Evolutionary conservation across 1,140 invertebrate species (phyloP).

Genomic region (Neotoxoptera formosana): DNA sequence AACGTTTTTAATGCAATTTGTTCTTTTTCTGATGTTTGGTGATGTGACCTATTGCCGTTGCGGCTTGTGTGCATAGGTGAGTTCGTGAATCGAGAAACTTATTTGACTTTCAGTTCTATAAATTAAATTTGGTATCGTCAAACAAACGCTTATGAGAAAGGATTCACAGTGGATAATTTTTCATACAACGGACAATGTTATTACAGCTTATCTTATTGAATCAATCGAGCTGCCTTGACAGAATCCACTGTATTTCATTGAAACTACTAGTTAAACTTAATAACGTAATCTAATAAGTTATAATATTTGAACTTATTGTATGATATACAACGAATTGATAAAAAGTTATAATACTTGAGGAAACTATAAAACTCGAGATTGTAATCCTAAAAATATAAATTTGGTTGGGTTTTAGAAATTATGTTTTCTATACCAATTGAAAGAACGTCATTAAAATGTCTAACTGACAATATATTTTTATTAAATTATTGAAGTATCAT

Average conservation of each 20-base stretch:
- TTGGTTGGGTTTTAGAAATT: background rate
- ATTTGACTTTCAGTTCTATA: background rate
- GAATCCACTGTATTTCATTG: background rate
- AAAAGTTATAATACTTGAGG: background rate
- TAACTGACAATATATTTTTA: too few species aligned
- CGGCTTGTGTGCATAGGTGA: background rate
- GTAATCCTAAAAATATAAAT: background rate
- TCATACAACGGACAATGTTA: background rate
- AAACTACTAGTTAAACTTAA: background rate
- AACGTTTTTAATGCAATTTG: background rate
- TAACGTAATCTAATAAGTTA: background rate
- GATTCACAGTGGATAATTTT: background rate
- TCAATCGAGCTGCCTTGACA: background rate
- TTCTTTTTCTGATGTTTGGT: background rate
- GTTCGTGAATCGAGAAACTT: background rate
- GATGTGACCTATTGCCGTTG: background rate
- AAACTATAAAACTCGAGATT: background rate
- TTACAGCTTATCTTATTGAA: conserved; percentile 7
- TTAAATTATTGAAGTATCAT: too few species aligned
- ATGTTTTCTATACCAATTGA: too few species aligned
- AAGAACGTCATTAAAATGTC: too few species aligned
- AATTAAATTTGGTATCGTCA: background rate
- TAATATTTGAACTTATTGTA: conserved; percentile 2
- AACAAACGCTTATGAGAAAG: background rate
- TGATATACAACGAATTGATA: background rate